These are phyloP conservation scores for Conus canariensis DNA, from an alignment of 2,888 invertebrate genomes.

Conservation along the genomic window DNA sequence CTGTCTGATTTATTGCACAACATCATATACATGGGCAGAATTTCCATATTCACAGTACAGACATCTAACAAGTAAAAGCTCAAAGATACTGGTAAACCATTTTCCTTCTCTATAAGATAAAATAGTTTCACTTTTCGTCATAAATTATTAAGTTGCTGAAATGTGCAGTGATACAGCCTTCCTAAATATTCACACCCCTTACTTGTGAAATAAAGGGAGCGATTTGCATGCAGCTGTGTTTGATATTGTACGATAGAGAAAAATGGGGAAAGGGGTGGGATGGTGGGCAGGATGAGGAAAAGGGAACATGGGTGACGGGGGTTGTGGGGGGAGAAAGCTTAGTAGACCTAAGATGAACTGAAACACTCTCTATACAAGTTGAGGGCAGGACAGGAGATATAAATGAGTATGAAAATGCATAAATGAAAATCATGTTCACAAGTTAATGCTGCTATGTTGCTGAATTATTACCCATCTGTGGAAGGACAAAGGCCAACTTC, in stretches of 20 bases:
- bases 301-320: no score
- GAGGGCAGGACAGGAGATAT: no score
- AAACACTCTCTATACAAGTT: no score
- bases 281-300: not conserved
- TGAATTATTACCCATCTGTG: no score
- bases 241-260: not conserved
- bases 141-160: not conserved
- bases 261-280: not conserved
- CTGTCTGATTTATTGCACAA: constrained; percentile 60
- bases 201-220: not conserved
- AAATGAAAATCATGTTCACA: no score
- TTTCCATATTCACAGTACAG: constrained; percentile 37
- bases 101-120: constrained; percentile 1
- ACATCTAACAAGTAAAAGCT: constrained; percentile 29
- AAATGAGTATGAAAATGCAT: no score
- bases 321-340: no score
- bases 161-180: not conserved
- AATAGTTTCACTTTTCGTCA: not conserved
- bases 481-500: no score
- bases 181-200: not conserved
- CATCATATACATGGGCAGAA: constrained; percentile 56
- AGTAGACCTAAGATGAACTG: no score
- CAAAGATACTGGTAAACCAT: not conserved
- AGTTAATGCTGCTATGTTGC: no score
- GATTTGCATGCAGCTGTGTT: not conserved